Conservation (phyloP, 2,888 invertebrate genomes). For the Isotomurus palustris region DNA sequence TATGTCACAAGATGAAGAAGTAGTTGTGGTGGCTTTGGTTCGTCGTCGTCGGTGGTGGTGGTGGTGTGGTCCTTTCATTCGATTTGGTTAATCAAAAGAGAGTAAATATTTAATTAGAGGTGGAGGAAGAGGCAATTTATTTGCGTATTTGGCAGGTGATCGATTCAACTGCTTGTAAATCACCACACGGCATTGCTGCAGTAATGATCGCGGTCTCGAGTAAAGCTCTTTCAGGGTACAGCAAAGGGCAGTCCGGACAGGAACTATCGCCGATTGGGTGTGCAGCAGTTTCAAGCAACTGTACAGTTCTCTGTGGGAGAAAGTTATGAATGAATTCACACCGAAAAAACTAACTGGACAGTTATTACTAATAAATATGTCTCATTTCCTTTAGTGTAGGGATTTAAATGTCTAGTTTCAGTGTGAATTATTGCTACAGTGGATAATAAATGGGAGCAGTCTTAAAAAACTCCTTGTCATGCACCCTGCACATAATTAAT, state of each 20-base stretch:
- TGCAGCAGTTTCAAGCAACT: conserved; percentile 61
- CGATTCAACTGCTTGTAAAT: conserved; percentile 64
- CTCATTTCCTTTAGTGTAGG: too few species aligned
- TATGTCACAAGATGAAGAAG: too few species aligned
- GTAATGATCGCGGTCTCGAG: conserved; percentile 64
- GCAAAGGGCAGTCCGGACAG: conserved; percentile 58
- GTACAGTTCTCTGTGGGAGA: conserved; percentile 56
- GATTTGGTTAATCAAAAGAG: conserved; percentile 59
- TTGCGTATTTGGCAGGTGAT: conserved; percentile 61
- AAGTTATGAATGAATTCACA: neutral
- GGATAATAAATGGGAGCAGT: too few species aligned
- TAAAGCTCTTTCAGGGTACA: conserved; percentile 61
- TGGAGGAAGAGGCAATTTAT: conserved; percentile 64
- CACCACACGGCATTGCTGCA: conserved; percentile 65
- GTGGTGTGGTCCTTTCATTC: too few species aligned
- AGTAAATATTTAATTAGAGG: conserved; percentile 65
- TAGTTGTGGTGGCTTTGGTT: too few species aligned
- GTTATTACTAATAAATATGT: neutral
- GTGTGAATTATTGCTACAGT: too few species aligned
- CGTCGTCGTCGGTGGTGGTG: too few species aligned
- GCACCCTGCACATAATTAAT: too few species aligned
- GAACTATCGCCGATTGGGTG: conserved; percentile 61
- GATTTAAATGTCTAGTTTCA: too few species aligned
- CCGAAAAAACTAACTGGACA: neutral
- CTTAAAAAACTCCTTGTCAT: too few species aligned